Base-by-base conservation (phyloP, 2,113 vertebrate species). In the Willisornis vidua region DNA sequence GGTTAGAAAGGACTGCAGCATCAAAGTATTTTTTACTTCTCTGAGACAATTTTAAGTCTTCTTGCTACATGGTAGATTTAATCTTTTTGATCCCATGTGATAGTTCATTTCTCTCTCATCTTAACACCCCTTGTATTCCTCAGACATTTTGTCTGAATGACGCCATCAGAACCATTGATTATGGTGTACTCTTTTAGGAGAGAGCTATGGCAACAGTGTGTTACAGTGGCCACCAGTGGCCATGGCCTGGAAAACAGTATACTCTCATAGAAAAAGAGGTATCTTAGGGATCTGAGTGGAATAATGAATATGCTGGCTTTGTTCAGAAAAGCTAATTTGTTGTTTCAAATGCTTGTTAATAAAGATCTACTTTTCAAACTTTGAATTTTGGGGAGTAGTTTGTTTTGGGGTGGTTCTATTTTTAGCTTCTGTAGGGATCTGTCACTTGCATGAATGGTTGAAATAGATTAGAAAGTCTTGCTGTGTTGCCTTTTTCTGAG, bases 301-400 rank as follows among this genome's bases (percentile, higher is more conserved):
- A 82, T 67, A 11, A 43, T 48, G 24, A 71, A n/a, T 39, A 14
- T 2, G 7, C 52, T 37, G 37, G 29, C 52, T 61, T 26, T 26
- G 51, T 85, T 41, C 18, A 48, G 58, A 45, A 73, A n/a, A 28
- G 11, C 26, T 73, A 1, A 7, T 14, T 54, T 59, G n/a, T 85
- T 82, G 18, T 94, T 89, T 82, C 28, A 71, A 26, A 76, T 72
- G 37, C 1, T 79, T 86, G 19, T 96, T 59, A 93, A 96, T 96
- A 96, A 96, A 97, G 41, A 62, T 90, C 8, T 65, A 10, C 82
- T 78, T 90, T 45, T 81, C 68, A 93, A 85, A 90, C 61, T 80
- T 87, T 24, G 20, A 80, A 57, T 48, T 52, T 54, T 57, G 33
- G 19, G 5, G 1, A 46, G 20, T 76, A 16, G 12, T 70, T 65